phyloP scores from a whole-genome alignment of 2,113 vertebrate genomes.

The Salminus brasiliensis region DNA sequence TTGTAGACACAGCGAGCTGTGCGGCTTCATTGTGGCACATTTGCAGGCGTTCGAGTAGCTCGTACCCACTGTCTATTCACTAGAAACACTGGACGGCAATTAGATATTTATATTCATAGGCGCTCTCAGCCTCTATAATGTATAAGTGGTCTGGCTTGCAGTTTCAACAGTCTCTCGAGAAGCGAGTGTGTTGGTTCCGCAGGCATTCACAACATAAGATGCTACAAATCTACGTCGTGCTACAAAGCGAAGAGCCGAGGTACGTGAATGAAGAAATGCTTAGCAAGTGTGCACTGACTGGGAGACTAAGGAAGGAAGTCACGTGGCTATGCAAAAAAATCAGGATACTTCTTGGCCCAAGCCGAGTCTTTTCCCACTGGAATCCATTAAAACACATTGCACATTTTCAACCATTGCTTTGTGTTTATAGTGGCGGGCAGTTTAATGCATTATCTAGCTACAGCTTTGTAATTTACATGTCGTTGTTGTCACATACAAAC shows the following conservation, averaged over 20 bases:
- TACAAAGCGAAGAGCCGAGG: background rate
- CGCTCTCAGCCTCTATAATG: constrained; percentile 7
- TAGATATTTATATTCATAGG: constrained; percentile 36
- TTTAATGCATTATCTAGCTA: no score
- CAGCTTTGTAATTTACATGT: no score
- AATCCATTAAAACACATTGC: no score
- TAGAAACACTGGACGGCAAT: constrained; percentile 6
- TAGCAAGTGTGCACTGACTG: background rate
- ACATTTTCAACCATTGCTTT: no score
- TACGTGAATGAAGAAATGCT: background rate
- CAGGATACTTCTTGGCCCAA: no score
- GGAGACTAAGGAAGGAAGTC: no score
- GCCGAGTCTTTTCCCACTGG: no score
- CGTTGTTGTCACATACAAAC: no score
- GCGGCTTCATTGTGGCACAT: background rate
- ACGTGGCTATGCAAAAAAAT: no score
- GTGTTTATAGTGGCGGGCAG: no score
- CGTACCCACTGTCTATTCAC: background rate
- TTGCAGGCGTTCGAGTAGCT: background rate
- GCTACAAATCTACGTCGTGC: constrained; percentile 25
- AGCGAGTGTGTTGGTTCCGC: constrained; percentile 33
- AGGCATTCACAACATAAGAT: constrained; percentile 16
- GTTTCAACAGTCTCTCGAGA: constrained; percentile 30
- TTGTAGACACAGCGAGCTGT: background rate
- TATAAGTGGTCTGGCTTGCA: constrained; percentile 37